phyloP scores from a whole-genome alignment of 2,888 invertebrate genomes.

The Philonicus albiceps region DNA sequence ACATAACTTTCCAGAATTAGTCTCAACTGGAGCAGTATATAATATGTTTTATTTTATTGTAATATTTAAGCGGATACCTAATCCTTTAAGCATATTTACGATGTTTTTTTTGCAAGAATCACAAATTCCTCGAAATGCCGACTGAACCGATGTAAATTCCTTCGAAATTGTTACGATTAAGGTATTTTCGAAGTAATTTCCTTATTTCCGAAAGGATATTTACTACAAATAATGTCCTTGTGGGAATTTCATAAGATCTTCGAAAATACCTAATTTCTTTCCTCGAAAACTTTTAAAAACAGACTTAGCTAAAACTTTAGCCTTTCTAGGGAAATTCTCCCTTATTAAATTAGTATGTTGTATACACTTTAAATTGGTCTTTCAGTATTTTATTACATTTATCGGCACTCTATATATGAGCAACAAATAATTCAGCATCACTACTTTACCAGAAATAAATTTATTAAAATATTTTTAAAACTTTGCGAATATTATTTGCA shows the following conservation, averaged over 20 bases:
- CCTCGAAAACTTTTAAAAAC: not conserved
- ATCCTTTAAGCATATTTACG: not conserved
- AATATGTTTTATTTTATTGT: too few relatives aligned
- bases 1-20: too few relatives aligned
- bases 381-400: not conserved
- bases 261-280: not conserved
- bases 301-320: not conserved
- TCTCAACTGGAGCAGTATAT: too few relatives aligned
- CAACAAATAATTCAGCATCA: too few relatives aligned
- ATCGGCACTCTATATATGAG: too few relatives aligned
- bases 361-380: not conserved
- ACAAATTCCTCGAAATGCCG: not conserved
- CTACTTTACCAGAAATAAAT: too few relatives aligned
- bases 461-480: too few relatives aligned
- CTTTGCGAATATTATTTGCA: too few relatives aligned
- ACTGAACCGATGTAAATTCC: not conserved
- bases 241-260: not conserved
- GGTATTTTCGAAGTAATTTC: not conserved
- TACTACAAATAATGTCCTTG: too few relatives aligned
- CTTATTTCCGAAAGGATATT: not conserved
- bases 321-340: not conserved
- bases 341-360: not conserved
- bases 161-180: not conserved
- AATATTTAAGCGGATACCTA: not conserved
- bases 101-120: not conserved